phyloP scores from a whole-genome alignment of 2,797 vertebrate species.

The Sebastes dallii region DNA sequence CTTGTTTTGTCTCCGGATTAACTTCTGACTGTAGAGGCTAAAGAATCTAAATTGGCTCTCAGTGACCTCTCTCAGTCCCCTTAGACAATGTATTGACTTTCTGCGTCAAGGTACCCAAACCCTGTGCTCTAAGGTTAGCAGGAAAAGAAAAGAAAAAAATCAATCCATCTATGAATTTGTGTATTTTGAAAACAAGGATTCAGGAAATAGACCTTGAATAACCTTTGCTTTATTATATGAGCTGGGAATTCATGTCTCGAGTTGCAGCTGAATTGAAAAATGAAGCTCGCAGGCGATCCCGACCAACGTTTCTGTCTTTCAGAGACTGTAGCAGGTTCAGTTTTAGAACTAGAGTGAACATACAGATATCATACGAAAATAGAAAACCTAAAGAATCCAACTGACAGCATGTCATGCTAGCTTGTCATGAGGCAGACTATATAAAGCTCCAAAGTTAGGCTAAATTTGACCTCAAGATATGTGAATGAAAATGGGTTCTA shows the following conservation, averaged over 20 bases:
- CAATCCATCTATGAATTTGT: constrained; percentile 30
- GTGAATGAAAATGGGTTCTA: no score
- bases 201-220: constrained; percentile 15
- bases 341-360: no score
- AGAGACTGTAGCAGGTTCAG: no score
- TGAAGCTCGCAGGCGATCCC: not conserved
- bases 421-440: no score
- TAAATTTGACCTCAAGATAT: no score
- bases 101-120: constrained; percentile 23
- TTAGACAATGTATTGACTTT: constrained; percentile 58
- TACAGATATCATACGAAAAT: no score
- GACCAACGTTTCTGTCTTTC: no score
- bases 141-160: constrained; percentile 2
- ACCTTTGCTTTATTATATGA: constrained; percentile 16
- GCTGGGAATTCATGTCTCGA: not conserved
- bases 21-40: constrained; percentile 38
- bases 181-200: constrained; percentile 33
- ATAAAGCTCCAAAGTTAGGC: no score
- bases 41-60: constrained; percentile 62
- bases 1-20: constrained; percentile 68
- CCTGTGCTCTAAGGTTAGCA: constrained; percentile 12
- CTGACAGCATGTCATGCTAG: no score
- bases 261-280: not conserved
- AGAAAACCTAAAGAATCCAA: no score
- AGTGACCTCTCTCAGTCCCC: constrained; percentile 58